Evolutionary conservation across 2,797 vertebrate species (phyloP).

Genomic region (Epinephelus malabaricus): DNA sequence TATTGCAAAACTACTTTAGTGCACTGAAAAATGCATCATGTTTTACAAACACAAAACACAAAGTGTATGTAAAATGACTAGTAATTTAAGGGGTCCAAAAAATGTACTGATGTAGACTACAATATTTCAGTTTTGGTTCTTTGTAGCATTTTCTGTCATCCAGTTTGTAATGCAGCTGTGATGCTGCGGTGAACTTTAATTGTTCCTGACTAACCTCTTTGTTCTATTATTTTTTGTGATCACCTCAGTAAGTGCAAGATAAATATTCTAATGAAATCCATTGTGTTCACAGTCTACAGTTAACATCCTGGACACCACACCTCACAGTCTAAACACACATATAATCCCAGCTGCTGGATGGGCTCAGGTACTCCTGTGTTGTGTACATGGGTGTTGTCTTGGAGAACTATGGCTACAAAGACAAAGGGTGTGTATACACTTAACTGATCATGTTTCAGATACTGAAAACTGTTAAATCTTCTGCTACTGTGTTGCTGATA

Average conservation of each 20-base stretch:
- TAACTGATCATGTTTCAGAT: conserved; percentile 64
- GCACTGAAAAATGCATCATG: too few relatives aligned
- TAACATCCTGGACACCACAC: conserved; percentile 76
- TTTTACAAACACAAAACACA: too few relatives aligned
- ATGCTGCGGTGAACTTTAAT: not conserved
- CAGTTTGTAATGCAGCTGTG: not conserved
- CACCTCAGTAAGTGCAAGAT: not conserved
- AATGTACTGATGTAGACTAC: too few relatives aligned
- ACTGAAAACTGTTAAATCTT: conserved; percentile 33
- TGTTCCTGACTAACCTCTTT: not conserved
- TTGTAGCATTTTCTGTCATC: too few relatives aligned
- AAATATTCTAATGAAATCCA: not conserved
- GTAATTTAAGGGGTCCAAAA: too few relatives aligned
- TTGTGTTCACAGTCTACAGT: not conserved
- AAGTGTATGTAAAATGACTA: too few relatives aligned
- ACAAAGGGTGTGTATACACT: conserved; percentile 55
- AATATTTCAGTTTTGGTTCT: too few relatives aligned
- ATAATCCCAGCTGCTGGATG: conserved; percentile 6
- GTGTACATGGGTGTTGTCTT: conserved; percentile 48
- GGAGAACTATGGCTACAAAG: conserved; percentile 37
- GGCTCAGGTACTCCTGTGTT: conserved; percentile 22
- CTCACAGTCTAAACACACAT: conserved; percentile 68
- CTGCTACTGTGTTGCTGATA: not conserved
- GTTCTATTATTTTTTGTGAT: not conserved
- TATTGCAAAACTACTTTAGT: too few relatives aligned